A percentile compares a stretch with the other conserved stretches of the same genome.
Conservation (phyloP, 1,140 invertebrate genomes). For the Brachionus manjavacas region DNA sequence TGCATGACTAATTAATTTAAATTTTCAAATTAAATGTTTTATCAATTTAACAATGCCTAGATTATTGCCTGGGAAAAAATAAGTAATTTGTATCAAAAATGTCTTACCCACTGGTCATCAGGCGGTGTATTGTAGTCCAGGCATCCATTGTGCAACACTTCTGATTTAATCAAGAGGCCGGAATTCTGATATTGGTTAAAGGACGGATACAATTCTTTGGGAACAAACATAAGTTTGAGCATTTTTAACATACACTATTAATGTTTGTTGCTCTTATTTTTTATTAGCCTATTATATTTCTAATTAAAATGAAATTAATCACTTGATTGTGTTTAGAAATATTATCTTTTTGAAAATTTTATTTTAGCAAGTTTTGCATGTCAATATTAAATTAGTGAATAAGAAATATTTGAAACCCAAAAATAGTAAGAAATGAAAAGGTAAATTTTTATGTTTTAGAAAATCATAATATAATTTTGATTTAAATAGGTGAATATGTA, state of each 20-base stretch:
- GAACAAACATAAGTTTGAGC: constrained; percentile 9
- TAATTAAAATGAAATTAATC: not conserved
- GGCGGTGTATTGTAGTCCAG: not conserved
- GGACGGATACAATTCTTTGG: constrained; percentile 4
- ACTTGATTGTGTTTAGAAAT: not conserved
- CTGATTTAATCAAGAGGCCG: not conserved
- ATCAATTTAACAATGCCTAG: not conserved
- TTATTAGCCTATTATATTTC: not conserved
- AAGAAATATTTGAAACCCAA: not conserved
- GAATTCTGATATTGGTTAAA: constrained; percentile 10
- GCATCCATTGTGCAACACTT: not conserved
- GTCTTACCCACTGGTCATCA: not conserved
- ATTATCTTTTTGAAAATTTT: not conserved
- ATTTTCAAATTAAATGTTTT: not conserved
- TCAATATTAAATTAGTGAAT: not conserved
- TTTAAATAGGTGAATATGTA: not conserved
- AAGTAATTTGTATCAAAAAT: not conserved
- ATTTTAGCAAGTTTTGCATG: not conserved
- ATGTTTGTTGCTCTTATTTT: not conserved
- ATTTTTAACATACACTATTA: not conserved
- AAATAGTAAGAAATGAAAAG: not conserved
- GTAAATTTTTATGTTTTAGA: not conserved
- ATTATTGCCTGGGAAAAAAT: not conserved
- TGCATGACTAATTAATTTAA: not conserved
- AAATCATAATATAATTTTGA: not conserved